A percentile compares a stretch with the other conserved stretches of the same genome.
Evolutionary conservation across 2,888 invertebrate species (phyloP).

Genomic region (Cosmia pyralina): DNA sequence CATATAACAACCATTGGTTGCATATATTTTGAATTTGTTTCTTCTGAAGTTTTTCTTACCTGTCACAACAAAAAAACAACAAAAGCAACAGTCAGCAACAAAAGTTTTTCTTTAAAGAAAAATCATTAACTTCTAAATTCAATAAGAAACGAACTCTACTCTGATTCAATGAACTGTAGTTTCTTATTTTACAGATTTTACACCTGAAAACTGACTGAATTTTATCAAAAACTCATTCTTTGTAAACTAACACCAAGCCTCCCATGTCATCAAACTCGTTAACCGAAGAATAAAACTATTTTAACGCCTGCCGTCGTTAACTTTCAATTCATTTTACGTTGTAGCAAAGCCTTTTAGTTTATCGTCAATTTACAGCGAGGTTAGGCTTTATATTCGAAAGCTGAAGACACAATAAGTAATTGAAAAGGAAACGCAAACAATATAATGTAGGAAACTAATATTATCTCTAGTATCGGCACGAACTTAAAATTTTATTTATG

Average conservation of each 20-base stretch:
- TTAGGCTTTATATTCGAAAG: neutral
- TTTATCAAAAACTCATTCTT: neutral
- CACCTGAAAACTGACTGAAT: neutral
- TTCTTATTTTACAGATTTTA: neutral
- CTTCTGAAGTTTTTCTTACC: neutral
- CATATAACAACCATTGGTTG: slow-evolving; percentile 25
- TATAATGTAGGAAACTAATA: neutral
- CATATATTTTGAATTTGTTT: slow-evolving; percentile 17
- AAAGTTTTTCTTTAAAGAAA: too few species aligned
- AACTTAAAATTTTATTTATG: neutral
- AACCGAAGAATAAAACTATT: slow-evolving; percentile 35
- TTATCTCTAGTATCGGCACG: neutral
- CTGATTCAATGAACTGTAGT: neutral
- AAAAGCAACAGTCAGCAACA: neutral
- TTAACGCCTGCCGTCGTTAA: slow-evolving; percentile 33
- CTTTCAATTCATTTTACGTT: slow-evolving; percentile 40
- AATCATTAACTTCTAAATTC: neutral
- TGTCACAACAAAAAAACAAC: too few species aligned
- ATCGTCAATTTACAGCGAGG: slow-evolving; percentile 11
- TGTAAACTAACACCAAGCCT: neutral
- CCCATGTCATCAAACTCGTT: slow-evolving; percentile 42
- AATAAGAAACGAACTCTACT: neutral
- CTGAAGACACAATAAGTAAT: neutral
- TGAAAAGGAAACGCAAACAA: neutral
- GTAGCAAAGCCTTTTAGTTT: slow-evolving; percentile 19